Evolutionary conservation across 2,113 vertebrate species (phyloP).

Genomic region (Gymnorhina tibicen): DNA sequence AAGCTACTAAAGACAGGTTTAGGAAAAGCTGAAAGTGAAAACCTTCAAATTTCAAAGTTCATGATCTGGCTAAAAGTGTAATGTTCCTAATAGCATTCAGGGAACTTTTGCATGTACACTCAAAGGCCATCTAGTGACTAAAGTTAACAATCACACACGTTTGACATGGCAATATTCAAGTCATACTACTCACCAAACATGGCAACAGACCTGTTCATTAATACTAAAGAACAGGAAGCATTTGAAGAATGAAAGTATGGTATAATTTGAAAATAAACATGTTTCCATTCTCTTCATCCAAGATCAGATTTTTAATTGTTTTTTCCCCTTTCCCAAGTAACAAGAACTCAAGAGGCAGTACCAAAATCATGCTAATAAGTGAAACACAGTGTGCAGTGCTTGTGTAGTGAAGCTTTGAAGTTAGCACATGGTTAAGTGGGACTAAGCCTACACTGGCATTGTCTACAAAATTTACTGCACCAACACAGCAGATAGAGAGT

Average conservation of each 20-base stretch:
- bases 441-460: constrained; percentile 44
- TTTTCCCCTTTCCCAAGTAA: background rate
- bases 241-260: background rate
- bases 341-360: background rate
- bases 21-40: background rate
- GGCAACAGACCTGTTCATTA: background rate
- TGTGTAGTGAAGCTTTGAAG: constrained; percentile 8
- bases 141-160: background rate
- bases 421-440: constrained; percentile 54
- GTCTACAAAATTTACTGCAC: constrained; percentile 68
- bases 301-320: background rate
- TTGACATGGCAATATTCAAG: background rate
- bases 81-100: background rate
- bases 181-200: background rate
- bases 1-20: background rate
- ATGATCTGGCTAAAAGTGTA: background rate
- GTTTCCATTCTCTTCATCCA: background rate
- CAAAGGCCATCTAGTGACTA: constrained; percentile 66
- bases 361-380: background rate
- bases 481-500: constrained; percentile 37
- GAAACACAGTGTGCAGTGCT: constrained; percentile 54
- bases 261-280: background rate
- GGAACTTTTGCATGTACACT: constrained; percentile 21
- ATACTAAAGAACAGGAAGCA: background rate
- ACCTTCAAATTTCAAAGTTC: background rate